phyloP scores from a whole-genome alignment of 2,113 vertebrate species.

The Melospiza georgiana region DNA sequence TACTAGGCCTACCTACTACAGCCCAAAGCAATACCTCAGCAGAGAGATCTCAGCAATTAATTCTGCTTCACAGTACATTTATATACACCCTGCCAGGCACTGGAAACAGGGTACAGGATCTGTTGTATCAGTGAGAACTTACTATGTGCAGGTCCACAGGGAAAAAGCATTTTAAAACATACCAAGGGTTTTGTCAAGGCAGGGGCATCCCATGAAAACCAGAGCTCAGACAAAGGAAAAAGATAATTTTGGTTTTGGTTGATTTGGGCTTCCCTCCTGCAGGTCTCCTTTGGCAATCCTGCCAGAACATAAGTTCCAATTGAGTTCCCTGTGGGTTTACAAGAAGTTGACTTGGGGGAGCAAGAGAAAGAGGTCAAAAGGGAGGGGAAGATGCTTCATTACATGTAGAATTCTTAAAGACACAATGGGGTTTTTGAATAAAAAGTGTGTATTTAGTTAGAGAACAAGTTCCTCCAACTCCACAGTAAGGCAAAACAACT shows the following conservation, averaged over 20 bases:
- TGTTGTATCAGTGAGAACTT: not conserved
- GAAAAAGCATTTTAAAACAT: not conserved
- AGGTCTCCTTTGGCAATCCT: not conserved
- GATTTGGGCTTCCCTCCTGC: not conserved
- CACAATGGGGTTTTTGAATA: not conserved
- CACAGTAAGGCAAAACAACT: not conserved
- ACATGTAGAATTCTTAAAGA: not conserved
- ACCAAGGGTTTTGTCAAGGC: not conserved
- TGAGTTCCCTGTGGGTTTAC: not conserved
- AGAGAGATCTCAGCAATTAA: constrained; percentile 27
- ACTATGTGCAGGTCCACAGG: not conserved
- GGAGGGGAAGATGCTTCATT: not conserved
- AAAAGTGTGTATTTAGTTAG: not conserved
- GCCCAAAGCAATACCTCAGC: constrained; percentile 1
- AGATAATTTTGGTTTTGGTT: not conserved
- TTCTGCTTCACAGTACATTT: constrained; percentile 5
- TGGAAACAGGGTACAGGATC: not conserved
- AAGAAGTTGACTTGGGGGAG: not conserved
- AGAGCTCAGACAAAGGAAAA: not conserved
- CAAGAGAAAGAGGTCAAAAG: not conserved
- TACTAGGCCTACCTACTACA: not conserved
- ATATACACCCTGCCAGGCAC: not conserved
- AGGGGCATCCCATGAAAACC: not conserved
- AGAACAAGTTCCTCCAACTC: not conserved
- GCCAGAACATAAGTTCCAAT: not conserved